Evolutionary conservation across 2,797 vertebrate genomes (phyloP).

Genomic region (Periophthalmus magnuspinnatus): DNA sequence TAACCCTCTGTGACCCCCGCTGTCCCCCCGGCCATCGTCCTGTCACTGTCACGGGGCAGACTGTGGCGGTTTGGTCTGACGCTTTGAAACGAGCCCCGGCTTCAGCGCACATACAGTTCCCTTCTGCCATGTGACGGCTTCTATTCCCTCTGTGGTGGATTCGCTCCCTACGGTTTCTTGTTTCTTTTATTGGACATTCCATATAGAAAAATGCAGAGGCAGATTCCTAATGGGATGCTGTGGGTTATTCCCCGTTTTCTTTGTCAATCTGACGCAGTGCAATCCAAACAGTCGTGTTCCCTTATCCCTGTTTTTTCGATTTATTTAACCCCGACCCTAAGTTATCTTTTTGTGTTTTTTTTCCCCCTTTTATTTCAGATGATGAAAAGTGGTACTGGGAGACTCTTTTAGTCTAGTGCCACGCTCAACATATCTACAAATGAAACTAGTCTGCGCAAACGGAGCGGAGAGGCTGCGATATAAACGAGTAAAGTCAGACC

Average conservation of each 20-base stretch:
- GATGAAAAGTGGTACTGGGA: slow-evolving; percentile 22
- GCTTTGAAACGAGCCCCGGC: slow-evolving; percentile 23
- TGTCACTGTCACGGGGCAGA: slow-evolving; percentile 32
- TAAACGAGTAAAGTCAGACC: slow-evolving; percentile 13
- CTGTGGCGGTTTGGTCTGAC: slow-evolving; percentile 20
- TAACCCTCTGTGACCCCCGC: background rate
- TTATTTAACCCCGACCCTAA: slow-evolving; percentile 24
- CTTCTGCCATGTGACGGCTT: slow-evolving; percentile 33
- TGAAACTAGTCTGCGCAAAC: background rate
- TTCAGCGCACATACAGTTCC: slow-evolving; percentile 39
- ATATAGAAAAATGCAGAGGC: slow-evolving; percentile 33
- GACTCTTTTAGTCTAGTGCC: slow-evolving; percentile 20
- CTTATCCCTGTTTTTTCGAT: slow-evolving; percentile 22
- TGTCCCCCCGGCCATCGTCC: slow-evolving; percentile 20
- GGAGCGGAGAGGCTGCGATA: slow-evolving; percentile 11
- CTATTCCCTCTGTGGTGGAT: slow-evolving; percentile 36
- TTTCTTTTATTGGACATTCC: slow-evolving; percentile 54
- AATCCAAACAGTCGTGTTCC: slow-evolving; percentile 27
- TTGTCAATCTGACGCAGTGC: slow-evolving; percentile 49
- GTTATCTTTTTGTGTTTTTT: slow-evolving; percentile 39
- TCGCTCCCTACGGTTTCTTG: slow-evolving; percentile 28
- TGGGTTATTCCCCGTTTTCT: slow-evolving; percentile 35
- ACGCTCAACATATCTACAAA: slow-evolving; percentile 25
- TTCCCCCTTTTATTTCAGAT: slow-evolving; percentile 1
- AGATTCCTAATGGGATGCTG: slow-evolving; percentile 24